Conservation (phyloP, 2,888 invertebrate species). For the Esperia sulphurella region DNA sequence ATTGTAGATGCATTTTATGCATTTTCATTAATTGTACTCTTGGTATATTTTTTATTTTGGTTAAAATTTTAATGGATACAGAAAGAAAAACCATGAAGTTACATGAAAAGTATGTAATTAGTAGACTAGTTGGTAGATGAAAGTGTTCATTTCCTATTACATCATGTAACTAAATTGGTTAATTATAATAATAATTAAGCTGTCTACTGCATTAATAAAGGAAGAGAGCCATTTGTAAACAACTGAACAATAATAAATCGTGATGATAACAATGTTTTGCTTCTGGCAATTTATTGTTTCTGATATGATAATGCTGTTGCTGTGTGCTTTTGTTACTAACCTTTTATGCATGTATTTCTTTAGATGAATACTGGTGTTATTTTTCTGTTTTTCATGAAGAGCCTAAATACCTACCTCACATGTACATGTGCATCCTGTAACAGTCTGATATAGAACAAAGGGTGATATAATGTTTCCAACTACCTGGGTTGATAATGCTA, state of each 20-base stretch:
- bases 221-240: not conserved
- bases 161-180: slow-evolving; percentile 2
- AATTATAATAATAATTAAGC: slow-evolving; percentile 10
- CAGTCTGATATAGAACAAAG: no score
- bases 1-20: no score
- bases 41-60: no score
- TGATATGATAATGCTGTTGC: not conserved
- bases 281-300: not conserved
- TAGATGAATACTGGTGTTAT: no score
- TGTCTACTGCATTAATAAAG: not conserved
- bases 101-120: not conserved
- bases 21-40: no score
- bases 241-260: not conserved
- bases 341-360: no score
- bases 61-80: no score
- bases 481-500: no score
- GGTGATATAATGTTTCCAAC: no score
- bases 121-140: not conserved
- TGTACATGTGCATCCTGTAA: no score
- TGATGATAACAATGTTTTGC: slow-evolving; percentile 18
- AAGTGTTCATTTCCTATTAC: not conserved
- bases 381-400: no score
- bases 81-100: not conserved
- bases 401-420: no score
- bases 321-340: not conserved